phyloP scores from a whole-genome alignment of 2,888 invertebrate species.

The Toxonevra muliebris region DNA sequence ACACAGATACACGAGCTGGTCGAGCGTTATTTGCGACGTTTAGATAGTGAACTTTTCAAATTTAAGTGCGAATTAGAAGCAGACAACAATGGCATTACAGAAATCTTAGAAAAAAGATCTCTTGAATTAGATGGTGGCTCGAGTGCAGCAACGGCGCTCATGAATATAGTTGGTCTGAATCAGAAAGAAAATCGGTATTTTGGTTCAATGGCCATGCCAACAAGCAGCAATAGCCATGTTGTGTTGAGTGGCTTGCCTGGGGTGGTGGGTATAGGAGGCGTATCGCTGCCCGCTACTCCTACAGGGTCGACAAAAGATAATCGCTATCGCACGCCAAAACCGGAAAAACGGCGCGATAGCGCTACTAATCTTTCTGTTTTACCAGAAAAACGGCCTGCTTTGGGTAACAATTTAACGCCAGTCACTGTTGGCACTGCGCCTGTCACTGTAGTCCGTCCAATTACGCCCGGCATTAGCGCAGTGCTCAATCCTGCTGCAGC shows the following conservation, averaged over 20 bases:
- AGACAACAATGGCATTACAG: conserved; percentile 97
- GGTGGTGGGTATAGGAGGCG: conserved; percentile 35
- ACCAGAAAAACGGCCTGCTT: conserved; percentile 59
- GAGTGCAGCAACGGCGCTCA: conserved; percentile 64
- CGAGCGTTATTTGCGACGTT: conserved; percentile 87
- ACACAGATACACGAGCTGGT: conserved; percentile 95
- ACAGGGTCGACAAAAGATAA: conserved; percentile 48
- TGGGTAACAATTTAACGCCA: conserved; percentile 45
- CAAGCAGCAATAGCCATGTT: conserved; percentile 47
- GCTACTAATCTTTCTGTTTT: conserved; percentile 60
- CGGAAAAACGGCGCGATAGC: conserved; percentile 81
- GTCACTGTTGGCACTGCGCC: conserved; percentile 51
- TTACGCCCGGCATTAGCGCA: conserved; percentile 50
- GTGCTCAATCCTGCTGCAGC: conserved; percentile 56
- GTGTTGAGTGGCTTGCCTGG: conserved; percentile 37
- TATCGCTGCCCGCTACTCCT: conserved; percentile 39
- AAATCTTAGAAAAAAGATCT: conserved; percentile 91
- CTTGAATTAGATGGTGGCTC: conserved; percentile 79
- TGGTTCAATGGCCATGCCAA: conserved; percentile 47
- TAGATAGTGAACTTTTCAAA: conserved; percentile 90
- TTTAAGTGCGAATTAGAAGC: conserved; percentile 99
- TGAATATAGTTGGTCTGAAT: conserved; percentile 68
- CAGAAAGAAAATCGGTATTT: conserved; percentile 86
- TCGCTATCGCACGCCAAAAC: conserved; percentile 70
- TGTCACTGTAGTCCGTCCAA: conserved; percentile 55